Base-by-base conservation (phyloP, 2,113 vertebrate species). In the Tetrao urogallus region DNA sequence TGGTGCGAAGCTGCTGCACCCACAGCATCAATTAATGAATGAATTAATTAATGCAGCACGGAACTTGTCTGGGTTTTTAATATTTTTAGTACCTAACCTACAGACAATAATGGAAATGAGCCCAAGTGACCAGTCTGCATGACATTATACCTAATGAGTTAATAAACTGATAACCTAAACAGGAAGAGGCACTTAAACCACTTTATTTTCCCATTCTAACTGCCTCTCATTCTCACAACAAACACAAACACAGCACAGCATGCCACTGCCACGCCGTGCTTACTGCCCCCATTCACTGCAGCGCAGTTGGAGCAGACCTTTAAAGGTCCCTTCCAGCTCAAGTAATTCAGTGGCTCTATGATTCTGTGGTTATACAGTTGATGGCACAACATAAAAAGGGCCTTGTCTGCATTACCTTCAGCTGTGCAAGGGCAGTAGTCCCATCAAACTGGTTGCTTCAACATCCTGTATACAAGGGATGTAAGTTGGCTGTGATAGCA, bases 201-300 rank as follows among this genome's bases (percentile, higher is more conserved):
- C 18, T 40, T 64, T 11, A 1, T 1, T 60, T 82, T 82, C 19
- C 38, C 1, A 6, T 40, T 22, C 8, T 8, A 45, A 57, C 50
- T 27, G 25, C 61, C 11, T 56, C 34, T 25, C 27, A 11, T 52
- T 22, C 50, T 48, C 19, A 15, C 34, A 22, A 1, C 6, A 27
- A 2, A 7, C 21, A 38, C 3, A 14, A 13, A 1, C 58, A 64
- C 36, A 58, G 19, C 38, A 5, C 13, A 18, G 64, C 25, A 43
- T 1, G 0, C 15, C 42, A 18, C 19, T 28, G 32, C 32, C 1
- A 1, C 14, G 36, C 38, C 43, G 28, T 8, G 6, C 40, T 67
- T 16, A 25, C 14, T 52, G 50, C 24, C 13, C 50, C 20, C 24
- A 11, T 13, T 25, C 50, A 14, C 12, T 25, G 24, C 50, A 52